phyloP scores from a whole-genome alignment of 2,797 vertebrate species.

The Molossus molossus region DNA sequence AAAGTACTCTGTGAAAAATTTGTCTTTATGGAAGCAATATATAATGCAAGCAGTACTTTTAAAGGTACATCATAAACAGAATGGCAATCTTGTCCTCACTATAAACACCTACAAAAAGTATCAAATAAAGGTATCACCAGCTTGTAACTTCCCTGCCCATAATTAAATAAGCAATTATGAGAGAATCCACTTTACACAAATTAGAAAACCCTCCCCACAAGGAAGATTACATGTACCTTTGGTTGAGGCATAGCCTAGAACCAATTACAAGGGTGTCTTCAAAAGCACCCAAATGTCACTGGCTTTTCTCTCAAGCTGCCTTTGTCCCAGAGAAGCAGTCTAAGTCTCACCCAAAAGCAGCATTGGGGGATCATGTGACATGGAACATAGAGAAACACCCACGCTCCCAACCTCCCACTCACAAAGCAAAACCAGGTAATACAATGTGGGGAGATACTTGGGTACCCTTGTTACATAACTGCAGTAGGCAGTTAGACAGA shows the following conservation, averaged over 20 bases:
- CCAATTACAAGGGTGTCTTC: not conserved
- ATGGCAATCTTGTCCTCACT: not conserved
- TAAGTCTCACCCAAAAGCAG: not conserved
- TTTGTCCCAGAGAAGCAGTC: not conserved
- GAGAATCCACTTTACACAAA: not conserved
- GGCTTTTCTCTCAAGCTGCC: not conserved
- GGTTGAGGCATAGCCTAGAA: slow-evolving; percentile 10
- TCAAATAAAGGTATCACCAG: slow-evolving; percentile 45
- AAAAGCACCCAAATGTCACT: not conserved
- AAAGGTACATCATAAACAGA: slow-evolving; percentile 48
- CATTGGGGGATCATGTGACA: not conserved
- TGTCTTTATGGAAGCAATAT: slow-evolving; percentile 9
- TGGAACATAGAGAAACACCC: fast-evolving
- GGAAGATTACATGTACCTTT: not conserved
- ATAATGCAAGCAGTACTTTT: not conserved
- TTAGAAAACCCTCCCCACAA: not conserved
- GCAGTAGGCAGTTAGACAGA: not conserved
- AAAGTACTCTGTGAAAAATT: slow-evolving; percentile 26
- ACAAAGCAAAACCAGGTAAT: not conserved
- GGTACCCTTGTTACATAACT: not conserved
- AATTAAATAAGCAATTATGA: slow-evolving; percentile 10
- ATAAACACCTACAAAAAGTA: slow-evolving; percentile 43
- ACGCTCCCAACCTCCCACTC: not conserved
- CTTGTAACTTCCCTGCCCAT: not conserved
- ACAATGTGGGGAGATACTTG: not conserved